Percentiles rank a stretch among this genome's conserved stretches.
phyloP scores from a whole-genome alignment of 2,888 invertebrate genomes.

The Neocrepidodera transversa region DNA sequence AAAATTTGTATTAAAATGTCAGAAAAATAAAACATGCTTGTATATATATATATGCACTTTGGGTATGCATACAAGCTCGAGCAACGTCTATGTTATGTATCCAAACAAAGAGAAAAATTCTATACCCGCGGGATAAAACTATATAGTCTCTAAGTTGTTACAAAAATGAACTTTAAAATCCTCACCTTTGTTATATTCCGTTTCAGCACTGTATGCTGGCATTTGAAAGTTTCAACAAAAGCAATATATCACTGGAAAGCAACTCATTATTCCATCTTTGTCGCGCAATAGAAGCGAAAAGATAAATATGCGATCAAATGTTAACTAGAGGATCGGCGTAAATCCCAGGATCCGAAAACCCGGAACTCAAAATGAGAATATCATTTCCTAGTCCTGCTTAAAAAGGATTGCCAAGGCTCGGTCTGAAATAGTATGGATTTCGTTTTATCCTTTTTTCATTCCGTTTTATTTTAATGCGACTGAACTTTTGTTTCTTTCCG shows the following conservation, averaged over 20 bases:
- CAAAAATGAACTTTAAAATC: conserved; percentile 22
- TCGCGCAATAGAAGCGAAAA: conserved; percentile 31
- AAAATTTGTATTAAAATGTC: not conserved
- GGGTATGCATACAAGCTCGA: not conserved
- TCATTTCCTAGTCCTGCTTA: conserved; percentile 49
- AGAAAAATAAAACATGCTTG: not conserved
- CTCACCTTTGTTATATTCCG: conserved; percentile 25
- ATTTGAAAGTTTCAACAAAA: conserved; percentile 25
- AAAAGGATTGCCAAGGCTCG: conserved; percentile 49
- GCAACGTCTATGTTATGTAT: not conserved
- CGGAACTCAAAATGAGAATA: conserved; percentile 54
- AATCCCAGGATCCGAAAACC: conserved; percentile 46
- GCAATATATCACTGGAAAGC: conserved; percentile 26
- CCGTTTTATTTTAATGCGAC: conserved; percentile 30
- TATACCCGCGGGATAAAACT: not conserved
- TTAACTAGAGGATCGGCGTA: conserved; percentile 57
- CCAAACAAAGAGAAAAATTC: not conserved
- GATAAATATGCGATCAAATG: conserved; percentile 55
- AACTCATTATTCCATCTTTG: conserved; percentile 34
- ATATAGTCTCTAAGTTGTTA: not conserved
- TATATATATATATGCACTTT: not conserved
- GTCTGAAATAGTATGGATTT: conserved; percentile 53
- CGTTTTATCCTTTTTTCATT: conserved; percentile 46
- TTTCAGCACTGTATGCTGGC: conserved; percentile 13
- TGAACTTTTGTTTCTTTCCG: conserved; percentile 24